Evolutionary conservation across 2,797 vertebrate genomes (phyloP).

Genomic region (Cirrhinus mrigala): DNA sequence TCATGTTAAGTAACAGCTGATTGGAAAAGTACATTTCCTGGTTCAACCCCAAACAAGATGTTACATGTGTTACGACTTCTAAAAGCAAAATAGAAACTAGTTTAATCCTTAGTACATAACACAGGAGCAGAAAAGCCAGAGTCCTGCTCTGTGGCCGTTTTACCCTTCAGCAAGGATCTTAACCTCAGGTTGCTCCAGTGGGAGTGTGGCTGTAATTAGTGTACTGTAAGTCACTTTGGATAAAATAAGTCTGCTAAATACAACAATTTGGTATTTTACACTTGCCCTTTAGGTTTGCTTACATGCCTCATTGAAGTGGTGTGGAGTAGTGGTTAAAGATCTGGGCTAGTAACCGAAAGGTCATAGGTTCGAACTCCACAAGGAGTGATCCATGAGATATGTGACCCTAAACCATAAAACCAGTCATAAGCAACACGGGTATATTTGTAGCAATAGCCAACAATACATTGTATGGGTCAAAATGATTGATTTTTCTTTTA

Average conservation of each 20-base stretch:
- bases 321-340: slow-evolving; percentile 18
- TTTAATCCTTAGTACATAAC: slow-evolving; percentile 11
- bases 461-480: too few relatives aligned
- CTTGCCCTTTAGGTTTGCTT: slow-evolving; percentile 14
- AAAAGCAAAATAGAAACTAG: slow-evolving; percentile 17
- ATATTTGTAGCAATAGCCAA: too few relatives aligned
- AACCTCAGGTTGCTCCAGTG: slow-evolving; percentile 38
- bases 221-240: slow-evolving; percentile 37
- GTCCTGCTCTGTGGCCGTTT: slow-evolving; percentile 37
- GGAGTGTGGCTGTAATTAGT: slow-evolving; percentile 41
- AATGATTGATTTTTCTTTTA: too few relatives aligned
- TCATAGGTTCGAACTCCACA: not conserved
- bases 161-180: slow-evolving; percentile 30
- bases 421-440: too few relatives aligned
- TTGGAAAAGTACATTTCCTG: slow-evolving; percentile 10
- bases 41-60: not conserved
- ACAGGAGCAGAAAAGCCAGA: slow-evolving; percentile 21
- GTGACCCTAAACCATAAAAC: not conserved
- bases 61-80: slow-evolving; percentile 5
- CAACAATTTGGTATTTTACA: slow-evolving; percentile 15
- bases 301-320: not conserved
- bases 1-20: not conserved
- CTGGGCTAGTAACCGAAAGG: not conserved
- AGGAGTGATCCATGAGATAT: not conserved
- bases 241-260: slow-evolving; percentile 32